Evolutionary conservation across 2,888 invertebrate genomes (phyloP), one percentile per base, ranked within the genome.

Genomic region (Cinara cedri): DNA sequence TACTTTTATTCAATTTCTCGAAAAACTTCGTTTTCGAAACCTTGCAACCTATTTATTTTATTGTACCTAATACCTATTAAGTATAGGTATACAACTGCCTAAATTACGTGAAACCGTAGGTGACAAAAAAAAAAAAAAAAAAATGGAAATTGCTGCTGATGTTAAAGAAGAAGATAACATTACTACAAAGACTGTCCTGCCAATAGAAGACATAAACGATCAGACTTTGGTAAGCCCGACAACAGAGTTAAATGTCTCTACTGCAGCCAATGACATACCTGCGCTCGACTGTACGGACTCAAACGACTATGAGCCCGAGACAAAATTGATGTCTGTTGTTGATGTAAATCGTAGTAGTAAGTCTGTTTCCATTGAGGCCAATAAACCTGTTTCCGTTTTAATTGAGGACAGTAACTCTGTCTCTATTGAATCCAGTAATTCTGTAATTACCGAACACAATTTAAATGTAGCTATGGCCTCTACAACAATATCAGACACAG

Each of bases 391-490:
- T n/a, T n/a, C n/a, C 34, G 34, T 34, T 3, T 3, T 34, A 3
- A 6, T 6, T 6, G 34, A 34, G 34, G 34, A 3, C 34, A 34
- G 8, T 49, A 24, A 24, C 46, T 8, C 46, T 8, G 24, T 8
- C 11, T 26, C 66, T 9, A 1, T 24, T 13, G 46, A 72, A 34
- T n/a, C n/a, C 6, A 34, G 34, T 34, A 34, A 34, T 34, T 34
- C 3, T 6, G 34, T 6, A 6, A 34, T 6, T 6, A 6, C 34
- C 34, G 24, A 49, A 1, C 26, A 42, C 16, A 16, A 63, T 2
- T 65, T 75, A 9, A 65, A n/a, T 24, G 9, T 1, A 42, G 63
- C 63, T 9, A 54, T 75, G 63, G 34, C 63, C 3, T 75, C 63
- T 16, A 13, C 54, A 9, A n/a, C 21, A 42, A 51, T 74, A 63